These are phyloP conservation scores for Pantherophis guttatus DNA, from an alignment of 2,113 vertebrate species.

Conservation along the genomic window DNA sequence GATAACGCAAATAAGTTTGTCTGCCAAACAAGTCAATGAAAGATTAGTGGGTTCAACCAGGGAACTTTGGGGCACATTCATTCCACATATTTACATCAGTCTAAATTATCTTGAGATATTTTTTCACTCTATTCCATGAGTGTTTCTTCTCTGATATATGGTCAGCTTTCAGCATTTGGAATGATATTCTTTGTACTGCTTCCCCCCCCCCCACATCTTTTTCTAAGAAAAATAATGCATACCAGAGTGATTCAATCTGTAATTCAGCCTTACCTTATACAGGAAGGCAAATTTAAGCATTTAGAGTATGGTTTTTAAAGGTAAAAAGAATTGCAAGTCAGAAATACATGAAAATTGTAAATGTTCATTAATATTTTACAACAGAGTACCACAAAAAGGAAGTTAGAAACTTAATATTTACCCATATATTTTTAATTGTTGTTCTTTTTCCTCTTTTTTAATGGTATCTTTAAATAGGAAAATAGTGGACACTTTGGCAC, in stretches of 20 bases:
- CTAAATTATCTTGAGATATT: not conserved
- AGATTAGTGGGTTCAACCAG: not conserved
- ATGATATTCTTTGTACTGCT: not conserved
- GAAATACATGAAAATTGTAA: not conserved
- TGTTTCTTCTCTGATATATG: not conserved
- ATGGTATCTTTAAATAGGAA: not conserved
- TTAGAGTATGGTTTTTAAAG: not conserved
- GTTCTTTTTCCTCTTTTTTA: not conserved
- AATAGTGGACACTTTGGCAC: not conserved
- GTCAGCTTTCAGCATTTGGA: not conserved
- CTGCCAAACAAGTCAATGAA: not conserved
- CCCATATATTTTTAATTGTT: not conserved
- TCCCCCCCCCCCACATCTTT: too few relatives aligned
- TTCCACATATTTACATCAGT: not conserved
- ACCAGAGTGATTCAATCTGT: not conserved
- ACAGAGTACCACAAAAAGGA: not conserved
- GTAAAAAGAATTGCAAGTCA: not conserved
- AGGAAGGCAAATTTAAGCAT: not conserved
- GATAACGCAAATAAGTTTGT: not conserved
- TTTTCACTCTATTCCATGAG: not conserved
- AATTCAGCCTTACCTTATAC: not conserved
- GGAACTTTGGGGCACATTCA: not conserved
- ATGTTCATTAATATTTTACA: not conserved
- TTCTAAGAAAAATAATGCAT: not conserved
- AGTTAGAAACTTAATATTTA: not conserved